Percentiles rank a stretch among this genome's conserved stretches.
These are phyloP conservation scores for Acarapis woodi DNA, from an alignment of 1,140 invertebrate species.

Conservation along the genomic window DNA sequence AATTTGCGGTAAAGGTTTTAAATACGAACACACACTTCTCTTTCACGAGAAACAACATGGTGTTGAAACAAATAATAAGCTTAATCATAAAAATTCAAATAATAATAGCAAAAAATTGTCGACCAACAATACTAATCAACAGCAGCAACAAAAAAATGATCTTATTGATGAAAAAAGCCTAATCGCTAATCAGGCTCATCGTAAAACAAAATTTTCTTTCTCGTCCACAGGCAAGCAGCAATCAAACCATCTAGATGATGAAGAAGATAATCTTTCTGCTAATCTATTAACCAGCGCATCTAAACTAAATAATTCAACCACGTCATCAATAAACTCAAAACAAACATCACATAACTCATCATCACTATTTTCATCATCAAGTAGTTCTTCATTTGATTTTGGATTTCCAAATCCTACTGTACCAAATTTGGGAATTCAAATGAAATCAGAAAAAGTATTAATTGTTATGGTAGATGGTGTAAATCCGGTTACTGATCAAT, in stretches of 20 bases:
- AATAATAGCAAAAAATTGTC: background rate
- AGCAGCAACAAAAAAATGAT: background rate
- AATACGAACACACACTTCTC: constrained; percentile 9
- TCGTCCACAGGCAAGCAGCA: too few species aligned
- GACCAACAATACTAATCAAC: background rate
- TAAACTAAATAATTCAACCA: background rate
- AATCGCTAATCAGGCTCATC: too few species aligned
- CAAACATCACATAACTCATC: constrained; percentile 1
- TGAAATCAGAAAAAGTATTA: constrained; percentile 18
- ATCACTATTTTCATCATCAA: background rate
- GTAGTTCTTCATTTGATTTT: background rate
- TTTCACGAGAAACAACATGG: constrained; percentile 11
- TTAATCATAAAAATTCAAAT: background rate
- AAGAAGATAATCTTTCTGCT: background rate
- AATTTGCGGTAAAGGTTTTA: constrained; percentile 12
- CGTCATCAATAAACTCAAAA: constrained; percentile 1
- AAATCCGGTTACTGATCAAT: constrained; percentile 17
- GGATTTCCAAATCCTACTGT: constrained; percentile 6
- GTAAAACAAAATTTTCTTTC: too few species aligned
- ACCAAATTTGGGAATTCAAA: constrained; percentile 6
- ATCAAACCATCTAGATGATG: constrained; percentile 5
- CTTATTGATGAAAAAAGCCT: background rate
- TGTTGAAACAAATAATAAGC: background rate
- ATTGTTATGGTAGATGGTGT: constrained; percentile 19
- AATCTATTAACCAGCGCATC: too few species aligned